Evolutionary conservation across 53 echinoderm and acorn worm species (phyloP).

Genomic region (Glandiceps talaboti): DNA sequence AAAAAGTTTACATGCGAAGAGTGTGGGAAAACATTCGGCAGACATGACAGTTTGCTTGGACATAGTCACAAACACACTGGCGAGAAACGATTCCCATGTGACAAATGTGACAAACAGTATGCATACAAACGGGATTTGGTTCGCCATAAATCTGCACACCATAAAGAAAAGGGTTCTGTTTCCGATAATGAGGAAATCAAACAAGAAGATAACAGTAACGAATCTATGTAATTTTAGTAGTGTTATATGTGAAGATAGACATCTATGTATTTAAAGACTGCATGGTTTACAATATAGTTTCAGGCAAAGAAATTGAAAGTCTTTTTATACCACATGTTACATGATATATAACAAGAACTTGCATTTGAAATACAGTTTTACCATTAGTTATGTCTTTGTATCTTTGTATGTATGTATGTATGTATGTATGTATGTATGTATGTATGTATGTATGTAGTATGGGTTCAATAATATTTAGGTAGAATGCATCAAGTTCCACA

Average conservation of each 20-base stretch:
- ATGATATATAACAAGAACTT: no score
- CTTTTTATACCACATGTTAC: no score
- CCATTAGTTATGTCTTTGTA: not conserved
- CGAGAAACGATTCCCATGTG: not conserved
- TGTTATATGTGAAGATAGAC: not conserved
- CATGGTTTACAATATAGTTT: no score
- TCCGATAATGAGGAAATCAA: no score
- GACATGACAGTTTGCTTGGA: not conserved
- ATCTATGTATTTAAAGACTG: no score
- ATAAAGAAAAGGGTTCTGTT: no score
- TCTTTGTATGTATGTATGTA: not conserved
- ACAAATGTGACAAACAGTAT: not conserved
- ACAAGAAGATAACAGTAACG: no score
- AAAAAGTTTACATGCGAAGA: not conserved
- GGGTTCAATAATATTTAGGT: no score
- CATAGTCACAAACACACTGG: not conserved
- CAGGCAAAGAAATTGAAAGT: no score
- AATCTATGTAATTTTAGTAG: no score
- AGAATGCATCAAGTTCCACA: no score
- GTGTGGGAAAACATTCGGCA: not conserved
- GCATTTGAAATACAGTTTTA: no score
- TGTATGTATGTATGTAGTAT: not conserved
- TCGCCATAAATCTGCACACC: not conserved
- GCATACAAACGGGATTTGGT: not conserved
- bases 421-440: not conserved